phyloP scores from a whole-genome alignment of 2,888 invertebrate species.

The Noctua janthina region DNA sequence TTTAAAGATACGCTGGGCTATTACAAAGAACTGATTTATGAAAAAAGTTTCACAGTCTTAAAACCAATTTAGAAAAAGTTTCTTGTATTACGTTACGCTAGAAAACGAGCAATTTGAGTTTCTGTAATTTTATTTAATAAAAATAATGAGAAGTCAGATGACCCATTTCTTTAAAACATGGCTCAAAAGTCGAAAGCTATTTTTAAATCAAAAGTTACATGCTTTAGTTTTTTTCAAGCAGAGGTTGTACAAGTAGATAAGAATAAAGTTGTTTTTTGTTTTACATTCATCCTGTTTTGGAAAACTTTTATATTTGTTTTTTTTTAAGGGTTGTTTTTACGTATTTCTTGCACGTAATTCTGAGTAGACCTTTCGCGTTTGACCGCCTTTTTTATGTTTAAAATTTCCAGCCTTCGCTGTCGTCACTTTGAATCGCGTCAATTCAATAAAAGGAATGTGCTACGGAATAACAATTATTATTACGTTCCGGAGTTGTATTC shows the following conservation, averaged over 20 bases:
- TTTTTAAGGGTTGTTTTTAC: conserved; percentile 56
- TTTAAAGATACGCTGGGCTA: conserved; percentile 76
- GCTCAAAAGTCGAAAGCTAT: conserved; percentile 32
- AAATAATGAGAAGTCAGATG: conserved; percentile 53
- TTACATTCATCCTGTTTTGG: conserved; percentile 54
- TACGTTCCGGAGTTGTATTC: conserved; percentile 58
- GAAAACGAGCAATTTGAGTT: conserved; percentile 76
- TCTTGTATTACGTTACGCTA: conserved; percentile 77
- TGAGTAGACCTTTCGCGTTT: conserved; percentile 63
- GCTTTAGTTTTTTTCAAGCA: conserved; percentile 42
- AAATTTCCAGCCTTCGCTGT: conserved; percentile 57
- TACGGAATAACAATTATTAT: conserved; percentile 66
- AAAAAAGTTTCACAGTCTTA: conserved; percentile 82
- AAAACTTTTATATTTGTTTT: conserved; percentile 62
- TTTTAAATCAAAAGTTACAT: conserved; percentile 52
- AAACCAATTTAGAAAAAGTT: conserved; percentile 82
- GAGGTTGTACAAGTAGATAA: conserved; percentile 47
- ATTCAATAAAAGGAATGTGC: conserved; percentile 69
- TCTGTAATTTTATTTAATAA: conserved; percentile 68
- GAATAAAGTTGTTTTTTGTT: conserved; percentile 53
- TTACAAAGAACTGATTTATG: conserved; percentile 80
- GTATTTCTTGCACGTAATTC: conserved; percentile 65
- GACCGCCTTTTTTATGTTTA: conserved; percentile 64
- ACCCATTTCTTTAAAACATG: conserved; percentile 40
- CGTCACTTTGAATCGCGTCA: conserved; percentile 64